Percentiles rank a stretch among this genome's conserved stretches.
These are phyloP conservation scores for Geotrupes spiniger DNA, from an alignment of 2,888 invertebrate species.

Conservation along the genomic window DNA sequence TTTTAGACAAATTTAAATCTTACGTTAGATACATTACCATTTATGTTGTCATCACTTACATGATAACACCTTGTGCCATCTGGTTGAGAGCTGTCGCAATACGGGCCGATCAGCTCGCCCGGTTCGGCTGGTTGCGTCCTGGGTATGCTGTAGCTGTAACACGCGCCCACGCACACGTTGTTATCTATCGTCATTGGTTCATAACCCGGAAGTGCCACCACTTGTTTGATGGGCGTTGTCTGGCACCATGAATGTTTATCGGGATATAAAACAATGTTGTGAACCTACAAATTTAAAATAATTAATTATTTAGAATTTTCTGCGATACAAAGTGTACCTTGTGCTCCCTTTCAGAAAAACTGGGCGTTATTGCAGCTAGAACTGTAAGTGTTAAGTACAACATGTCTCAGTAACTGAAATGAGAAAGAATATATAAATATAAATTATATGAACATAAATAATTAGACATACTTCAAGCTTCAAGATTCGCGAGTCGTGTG, in stretches of 20 bases:
- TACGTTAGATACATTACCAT: too few relatives aligned
- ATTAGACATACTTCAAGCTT: too few relatives aligned
- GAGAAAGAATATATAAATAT: too few relatives aligned
- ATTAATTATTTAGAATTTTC: too few relatives aligned
- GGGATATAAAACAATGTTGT: conserved; percentile 67
- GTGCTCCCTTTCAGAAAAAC: conserved; percentile 36
- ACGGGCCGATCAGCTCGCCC: conserved; percentile 61
- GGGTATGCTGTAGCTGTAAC: conserved; percentile 69
- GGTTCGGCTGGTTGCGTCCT: conserved; percentile 65
- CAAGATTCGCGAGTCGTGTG: too few relatives aligned
- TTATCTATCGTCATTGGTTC: conserved; percentile 64
- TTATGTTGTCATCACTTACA: conserved; percentile 50
- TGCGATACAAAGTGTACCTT: too few relatives aligned
- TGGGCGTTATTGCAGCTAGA: conserved; percentile 27
- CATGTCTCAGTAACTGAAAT: background rate
- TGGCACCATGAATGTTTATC: conserved; percentile 71
- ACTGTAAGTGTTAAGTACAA: conserved; percentile 22
- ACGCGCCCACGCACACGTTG: conserved; percentile 69
- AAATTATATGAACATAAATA: too few relatives aligned
- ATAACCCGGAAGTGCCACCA: conserved; percentile 64
- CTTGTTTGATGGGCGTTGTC: conserved; percentile 65
- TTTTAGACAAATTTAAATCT: too few relatives aligned
- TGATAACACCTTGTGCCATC: conserved; percentile 63
- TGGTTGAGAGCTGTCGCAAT: conserved; percentile 70
- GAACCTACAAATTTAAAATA: conserved; percentile 51